These are phyloP conservation scores for Rhabditophanes sp. DNA, from an alignment of 2,888 invertebrate species.

Conservation along the genomic window DNA sequence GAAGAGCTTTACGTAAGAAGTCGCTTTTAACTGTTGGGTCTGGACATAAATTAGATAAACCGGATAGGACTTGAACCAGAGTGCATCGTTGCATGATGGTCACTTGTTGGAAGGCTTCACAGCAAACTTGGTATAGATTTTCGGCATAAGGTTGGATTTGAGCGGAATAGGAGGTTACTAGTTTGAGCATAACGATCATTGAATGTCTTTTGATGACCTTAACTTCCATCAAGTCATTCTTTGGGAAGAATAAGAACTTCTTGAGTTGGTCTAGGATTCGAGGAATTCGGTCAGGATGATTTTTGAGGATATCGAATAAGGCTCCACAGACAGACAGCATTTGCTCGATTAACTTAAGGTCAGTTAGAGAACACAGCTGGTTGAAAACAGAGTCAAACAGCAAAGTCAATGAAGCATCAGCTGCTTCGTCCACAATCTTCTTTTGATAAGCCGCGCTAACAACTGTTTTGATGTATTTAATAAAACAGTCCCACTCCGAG, in stretches of 20 bases:
- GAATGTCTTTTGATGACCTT: conserved; percentile 14
- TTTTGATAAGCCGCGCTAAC: conserved; percentile 10
- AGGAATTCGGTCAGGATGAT: conserved; percentile 12
- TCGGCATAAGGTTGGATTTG: conserved; percentile 12
- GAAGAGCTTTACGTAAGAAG: conserved; percentile 13
- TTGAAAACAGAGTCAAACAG: conserved; percentile 14
- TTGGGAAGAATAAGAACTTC: conserved; percentile 1
- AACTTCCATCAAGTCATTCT: conserved; percentile 10
- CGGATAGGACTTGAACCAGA: conserved; percentile 21
- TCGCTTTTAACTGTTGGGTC: conserved; percentile 9
- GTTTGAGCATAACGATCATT: conserved; percentile 17
- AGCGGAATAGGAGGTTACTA: conserved; percentile 11
- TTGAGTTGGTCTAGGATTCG: conserved; percentile 6
- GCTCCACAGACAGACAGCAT: conserved; percentile 22
- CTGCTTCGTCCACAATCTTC: conserved; percentile 4
- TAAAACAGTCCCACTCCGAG: conserved; percentile 19
- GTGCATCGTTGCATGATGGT: conserved; percentile 24
- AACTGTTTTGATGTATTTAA: conserved; percentile 16
- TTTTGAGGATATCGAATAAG: conserved; percentile 15
- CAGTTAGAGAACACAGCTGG: conserved; percentile 5
- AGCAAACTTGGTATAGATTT: conserved; percentile 14
- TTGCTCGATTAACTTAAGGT: conserved; percentile 12
- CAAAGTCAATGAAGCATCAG: conserved; percentile 1
- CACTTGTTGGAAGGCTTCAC: conserved; percentile 12
- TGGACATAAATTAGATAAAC: conserved; percentile 18